Percentiles rank a stretch among this genome's conserved stretches.
phyloP scores from a whole-genome alignment of 2,113 vertebrate genomes.

The Oreochromis aureus region DNA sequence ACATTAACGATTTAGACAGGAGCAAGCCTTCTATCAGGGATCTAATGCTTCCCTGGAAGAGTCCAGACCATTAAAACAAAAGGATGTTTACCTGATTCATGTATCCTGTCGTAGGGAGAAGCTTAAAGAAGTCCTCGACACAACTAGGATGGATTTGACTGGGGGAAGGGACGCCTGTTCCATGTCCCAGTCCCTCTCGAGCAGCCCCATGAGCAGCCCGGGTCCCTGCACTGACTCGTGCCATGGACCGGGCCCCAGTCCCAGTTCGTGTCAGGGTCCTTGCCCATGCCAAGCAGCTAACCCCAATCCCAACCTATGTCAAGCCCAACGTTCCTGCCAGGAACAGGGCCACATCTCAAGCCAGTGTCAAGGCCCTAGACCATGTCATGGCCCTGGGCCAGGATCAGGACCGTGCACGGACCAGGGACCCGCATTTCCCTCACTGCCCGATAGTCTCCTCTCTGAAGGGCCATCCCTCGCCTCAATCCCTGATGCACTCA shows the following conservation, averaged over 20 bases:
- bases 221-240: conserved; percentile 32
- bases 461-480: conserved; percentile 63
- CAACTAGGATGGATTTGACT: conserved; percentile 67
- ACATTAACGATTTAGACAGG: not conserved
- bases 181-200: conserved; percentile 64
- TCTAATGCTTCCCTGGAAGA: not conserved
- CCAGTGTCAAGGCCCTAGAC: conserved; percentile 39
- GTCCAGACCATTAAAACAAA: not conserved
- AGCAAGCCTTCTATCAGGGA: not conserved
- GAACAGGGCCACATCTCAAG: conserved; percentile 33
- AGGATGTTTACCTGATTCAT: not conserved
- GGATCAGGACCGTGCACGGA: conserved; percentile 27
- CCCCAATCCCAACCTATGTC: conserved; percentile 29
- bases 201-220: conserved; percentile 57
- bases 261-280: conserved; percentile 53
- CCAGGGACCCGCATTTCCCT: conserved; percentile 54
- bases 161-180: conserved; percentile 69
- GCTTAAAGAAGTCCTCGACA: conserved; percentile 86
- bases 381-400: conserved; percentile 9
- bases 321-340: conserved; percentile 39
- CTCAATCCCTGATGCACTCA: conserved; percentile 62
- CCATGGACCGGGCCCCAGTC: conserved; percentile 40
- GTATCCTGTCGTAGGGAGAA: conserved; percentile 77
- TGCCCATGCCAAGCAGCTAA: conserved; percentile 36
- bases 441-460: conserved; percentile 56